A percentile compares a stretch with the other conserved stretches of the same genome.
phyloP scores from a whole-genome alignment of 2,888 invertebrate genomes.

The Heliconius aoede region DNA sequence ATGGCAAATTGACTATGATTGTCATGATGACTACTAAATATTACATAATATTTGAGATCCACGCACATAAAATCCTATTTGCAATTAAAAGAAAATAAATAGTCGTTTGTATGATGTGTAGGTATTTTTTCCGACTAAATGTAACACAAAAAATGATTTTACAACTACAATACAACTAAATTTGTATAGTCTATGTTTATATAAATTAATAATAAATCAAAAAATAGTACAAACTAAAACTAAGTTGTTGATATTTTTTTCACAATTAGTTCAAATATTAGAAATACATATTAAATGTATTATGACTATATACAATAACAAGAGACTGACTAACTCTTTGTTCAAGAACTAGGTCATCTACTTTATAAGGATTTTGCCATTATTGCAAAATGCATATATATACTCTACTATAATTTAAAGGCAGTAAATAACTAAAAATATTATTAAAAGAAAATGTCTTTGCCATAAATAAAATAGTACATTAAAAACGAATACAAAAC shows the following conservation, averaged over 20 bases:
- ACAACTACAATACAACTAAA: no score
- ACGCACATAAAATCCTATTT: no score
- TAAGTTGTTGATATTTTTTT: not conserved
- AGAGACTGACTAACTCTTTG: conserved; percentile 73
- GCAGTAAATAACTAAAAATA: conserved; percentile 11
- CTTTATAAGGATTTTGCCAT: no score
- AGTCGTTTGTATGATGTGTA: no score
- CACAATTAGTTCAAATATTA: not conserved
- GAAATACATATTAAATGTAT: not conserved
- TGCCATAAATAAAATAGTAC: not conserved
- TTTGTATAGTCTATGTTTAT: no score
- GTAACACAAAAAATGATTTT: no score
- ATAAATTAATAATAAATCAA: no score
- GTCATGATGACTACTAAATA: no score
- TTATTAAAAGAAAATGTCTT: not conserved
- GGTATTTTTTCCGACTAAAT: no score
- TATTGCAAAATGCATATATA: conserved; percentile 32
- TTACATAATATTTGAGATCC: no score
- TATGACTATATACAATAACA: conserved; percentile 52
- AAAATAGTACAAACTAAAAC: not conserved
- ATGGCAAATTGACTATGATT: no score
- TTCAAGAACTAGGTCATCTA: conserved; percentile 56
- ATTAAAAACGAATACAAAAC: conserved; percentile 1
- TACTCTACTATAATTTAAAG: conserved; percentile 14
- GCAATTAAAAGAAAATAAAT: no score